Evolutionary conservation across 1,140 invertebrate species (phyloP), one percentile per base, ranked within the genome.

Genomic region (Atta texana): DNA sequence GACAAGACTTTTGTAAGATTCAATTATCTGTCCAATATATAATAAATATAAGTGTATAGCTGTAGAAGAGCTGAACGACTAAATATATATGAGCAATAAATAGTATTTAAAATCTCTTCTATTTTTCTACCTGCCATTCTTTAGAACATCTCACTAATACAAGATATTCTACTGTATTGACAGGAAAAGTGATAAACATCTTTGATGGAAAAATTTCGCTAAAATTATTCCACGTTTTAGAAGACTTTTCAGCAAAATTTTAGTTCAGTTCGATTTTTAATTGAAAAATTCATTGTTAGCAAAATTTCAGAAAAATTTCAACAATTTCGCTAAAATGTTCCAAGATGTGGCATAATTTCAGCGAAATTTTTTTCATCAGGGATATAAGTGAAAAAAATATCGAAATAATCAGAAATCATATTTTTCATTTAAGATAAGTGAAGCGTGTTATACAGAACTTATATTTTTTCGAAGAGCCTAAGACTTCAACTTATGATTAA

Each of bases 101-200:
- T 28, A 82, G 24, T 10, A 39, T 8, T 2, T 16, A 87, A 87
- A 76, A 49, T n/a, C 75, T 63, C 87, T 53, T 86, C 90, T 34
- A 14, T 92, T 93, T 7, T 31, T 93, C 64, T 93, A 69, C 88
- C 92, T 92, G 89, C 61, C 4, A 18, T 92, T 92, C 90, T 93
- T 91, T 90, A 92, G 87, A 88, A 44, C 66, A 90, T 51, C 63
- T 51, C 66, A 86, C 8, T 10, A 53, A 74, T 24, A 78, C 55
- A 78, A 63, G n/a, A 88, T 90, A 72, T 69, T 80, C 86, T 90
- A 91, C 91, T 92, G 90, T 90, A 90, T 90, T 64, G 88, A 31
- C 86, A 92, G 89, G 89, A 10, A 24, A 63, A 24, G n/a, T 0
- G 7, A 59, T 57, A 57, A 31, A 2, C 7, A 39, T 39, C 34